These are phyloP conservation scores for Ifrita kowaldi DNA, from an alignment of 2,113 vertebrate genomes.

Conservation along the genomic window DNA sequence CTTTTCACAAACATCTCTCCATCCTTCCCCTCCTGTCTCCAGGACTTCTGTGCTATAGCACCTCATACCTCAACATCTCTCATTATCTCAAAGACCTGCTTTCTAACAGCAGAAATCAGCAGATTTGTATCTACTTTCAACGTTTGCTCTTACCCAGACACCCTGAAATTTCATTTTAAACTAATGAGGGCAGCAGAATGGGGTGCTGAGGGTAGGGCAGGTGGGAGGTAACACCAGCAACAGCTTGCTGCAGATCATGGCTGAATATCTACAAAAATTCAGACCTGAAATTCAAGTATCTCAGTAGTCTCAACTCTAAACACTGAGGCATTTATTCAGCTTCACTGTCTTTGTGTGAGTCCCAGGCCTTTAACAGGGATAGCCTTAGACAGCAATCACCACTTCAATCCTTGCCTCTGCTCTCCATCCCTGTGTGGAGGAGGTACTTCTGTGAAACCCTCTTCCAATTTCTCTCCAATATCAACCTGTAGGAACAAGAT, in stretches of 20 bases:
- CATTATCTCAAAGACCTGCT: neutral
- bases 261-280: neutral
- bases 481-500: neutral
- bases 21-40: neutral
- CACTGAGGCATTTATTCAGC: neutral
- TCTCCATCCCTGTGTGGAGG: neutral
- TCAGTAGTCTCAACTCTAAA: neutral
- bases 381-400: neutral
- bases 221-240: neutral
- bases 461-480: neutral
- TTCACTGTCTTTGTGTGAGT: neutral
- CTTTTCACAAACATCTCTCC: neutral
- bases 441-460: neutral
- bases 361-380: neutral
- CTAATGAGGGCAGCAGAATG: neutral
- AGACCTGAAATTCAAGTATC: neutral
- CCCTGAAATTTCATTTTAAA: neutral
- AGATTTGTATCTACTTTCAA: neutral
- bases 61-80: neutral
- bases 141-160: neutral
- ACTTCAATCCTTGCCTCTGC: neutral
- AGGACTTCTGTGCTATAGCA: neutral
- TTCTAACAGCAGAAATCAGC: neutral
- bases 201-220: neutral
- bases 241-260: neutral